Evolutionary conservation across 2,888 invertebrate genomes (phyloP).

Genomic region (Helleia helle): DNA sequence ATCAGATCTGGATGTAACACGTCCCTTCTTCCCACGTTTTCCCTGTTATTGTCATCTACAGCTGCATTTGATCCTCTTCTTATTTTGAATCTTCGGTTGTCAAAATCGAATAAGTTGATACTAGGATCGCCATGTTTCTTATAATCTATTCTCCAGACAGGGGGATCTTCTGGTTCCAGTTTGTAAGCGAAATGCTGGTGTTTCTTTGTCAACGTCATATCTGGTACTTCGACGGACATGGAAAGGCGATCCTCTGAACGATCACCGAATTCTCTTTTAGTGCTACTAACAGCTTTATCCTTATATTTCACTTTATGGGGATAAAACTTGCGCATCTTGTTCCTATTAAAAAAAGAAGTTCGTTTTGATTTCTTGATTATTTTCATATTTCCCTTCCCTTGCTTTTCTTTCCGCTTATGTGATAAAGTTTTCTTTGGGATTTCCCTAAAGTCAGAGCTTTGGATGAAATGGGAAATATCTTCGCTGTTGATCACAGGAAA

Average conservation of each 20-base stretch:
- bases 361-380: constrained; percentile 25
- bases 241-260: constrained; percentile 47
- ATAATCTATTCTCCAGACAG: constrained; percentile 59
- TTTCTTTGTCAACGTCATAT: constrained; percentile 27
- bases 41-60: constrained; percentile 32
- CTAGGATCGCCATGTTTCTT: constrained; percentile 54
- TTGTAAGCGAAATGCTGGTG: constrained; percentile 35
- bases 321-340: constrained; percentile 52
- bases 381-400: constrained; percentile 13
- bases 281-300: constrained; percentile 29
- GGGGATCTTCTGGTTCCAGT: constrained; percentile 32
- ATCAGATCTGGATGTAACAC: constrained; percentile 53
- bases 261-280: constrained; percentile 30
- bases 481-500: constrained; percentile 48
- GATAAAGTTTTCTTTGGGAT: constrained; percentile 15
- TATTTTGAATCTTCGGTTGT: constrained; percentile 42
- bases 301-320: constrained; percentile 61
- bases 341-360: constrained; percentile 33
- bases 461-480: constrained; percentile 43
- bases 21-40: constrained; percentile 36
- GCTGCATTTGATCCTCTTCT: constrained; percentile 34
- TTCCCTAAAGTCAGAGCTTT: constrained; percentile 22
- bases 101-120: constrained; percentile 35
- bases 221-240: constrained; percentile 47
- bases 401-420: neutral